Conservation (phyloP, 2,888 invertebrate genomes). For the Thera britannica region DNA sequence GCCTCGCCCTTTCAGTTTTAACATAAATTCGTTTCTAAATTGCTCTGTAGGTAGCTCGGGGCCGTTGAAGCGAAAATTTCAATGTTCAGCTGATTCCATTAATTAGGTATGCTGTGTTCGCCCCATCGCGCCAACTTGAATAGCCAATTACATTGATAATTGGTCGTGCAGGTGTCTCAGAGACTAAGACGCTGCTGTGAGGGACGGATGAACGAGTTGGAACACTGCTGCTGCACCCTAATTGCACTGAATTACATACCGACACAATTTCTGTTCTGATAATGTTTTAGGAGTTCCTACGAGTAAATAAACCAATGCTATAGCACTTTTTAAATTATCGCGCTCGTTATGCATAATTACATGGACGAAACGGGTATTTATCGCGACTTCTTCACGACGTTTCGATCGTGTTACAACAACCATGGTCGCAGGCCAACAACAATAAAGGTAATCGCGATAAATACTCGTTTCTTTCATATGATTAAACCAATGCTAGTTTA, state of each 20-base stretch:
- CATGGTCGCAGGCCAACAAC: too few relatives aligned
- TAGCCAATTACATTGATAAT: constrained; percentile 84
- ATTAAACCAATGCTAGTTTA: too few relatives aligned
- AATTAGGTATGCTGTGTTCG: constrained; percentile 76
- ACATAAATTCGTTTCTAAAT: constrained; percentile 60
- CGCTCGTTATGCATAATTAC: too few relatives aligned
- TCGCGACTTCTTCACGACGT: too few relatives aligned
- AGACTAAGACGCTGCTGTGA: constrained; percentile 58
- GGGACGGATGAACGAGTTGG: constrained; percentile 10
- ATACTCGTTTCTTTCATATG: too few relatives aligned
- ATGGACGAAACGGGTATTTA: too few relatives aligned
- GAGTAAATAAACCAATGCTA: too few relatives aligned
- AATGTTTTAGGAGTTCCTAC: too few relatives aligned
- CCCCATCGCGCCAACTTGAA: constrained; percentile 76
- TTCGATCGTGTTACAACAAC: too few relatives aligned
- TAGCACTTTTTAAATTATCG: too few relatives aligned
- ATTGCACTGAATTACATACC: constrained; percentile 3
- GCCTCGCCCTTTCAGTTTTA: constrained; percentile 50
- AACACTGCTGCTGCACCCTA: constrained; percentile 5
- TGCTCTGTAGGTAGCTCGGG: constrained; percentile 54
- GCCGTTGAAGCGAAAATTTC: constrained; percentile 75
- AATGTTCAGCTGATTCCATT: constrained; percentile 81
- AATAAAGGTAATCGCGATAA: too few relatives aligned
- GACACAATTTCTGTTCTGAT: background rate
- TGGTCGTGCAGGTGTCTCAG: constrained; percentile 79